Percentiles rank a stretch among this genome's conserved stretches.
Evolutionary conservation across 2,113 vertebrate genomes (phyloP).

Genomic region (Panurus biarmicus): DNA sequence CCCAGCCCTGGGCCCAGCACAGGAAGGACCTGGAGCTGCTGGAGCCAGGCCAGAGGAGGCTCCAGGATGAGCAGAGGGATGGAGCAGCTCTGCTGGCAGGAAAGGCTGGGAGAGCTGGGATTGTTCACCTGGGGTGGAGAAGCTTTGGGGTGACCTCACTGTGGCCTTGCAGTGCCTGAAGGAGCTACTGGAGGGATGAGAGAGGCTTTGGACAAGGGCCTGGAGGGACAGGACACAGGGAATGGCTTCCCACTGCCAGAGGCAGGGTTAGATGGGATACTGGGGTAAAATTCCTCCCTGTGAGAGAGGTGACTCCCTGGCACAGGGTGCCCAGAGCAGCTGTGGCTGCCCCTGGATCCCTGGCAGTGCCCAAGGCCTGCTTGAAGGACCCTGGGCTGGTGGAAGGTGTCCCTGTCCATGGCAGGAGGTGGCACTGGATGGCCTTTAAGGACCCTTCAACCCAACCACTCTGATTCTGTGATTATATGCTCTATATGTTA

Average conservation of each 20-base stretch:
- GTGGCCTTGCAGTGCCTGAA: neutral
- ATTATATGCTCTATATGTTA: neutral
- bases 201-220: accelerated
- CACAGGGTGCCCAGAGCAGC: neutral
- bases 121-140: neutral
- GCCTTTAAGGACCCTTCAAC: neutral
- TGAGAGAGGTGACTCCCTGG: accelerated
- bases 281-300: neutral
- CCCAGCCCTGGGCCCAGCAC: neutral
- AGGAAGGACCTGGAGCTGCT: neutral
- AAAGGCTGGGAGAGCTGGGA: neutral
- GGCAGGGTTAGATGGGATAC: accelerated
- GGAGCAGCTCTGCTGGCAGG: neutral
- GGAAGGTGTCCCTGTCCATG: neutral
- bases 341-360: neutral
- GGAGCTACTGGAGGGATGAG: neutral
- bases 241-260: neutral
- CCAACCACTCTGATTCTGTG: neutral
- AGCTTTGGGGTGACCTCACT: neutral
- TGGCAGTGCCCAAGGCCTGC: accelerated
- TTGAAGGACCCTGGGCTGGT: neutral
- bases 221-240: neutral
- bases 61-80: neutral
- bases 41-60: neutral
- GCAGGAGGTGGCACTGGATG: neutral